These are phyloP conservation scores for Glossophaga mutica DNA, from an alignment of 2,797 vertebrate genomes.

Conservation along the genomic window DNA sequence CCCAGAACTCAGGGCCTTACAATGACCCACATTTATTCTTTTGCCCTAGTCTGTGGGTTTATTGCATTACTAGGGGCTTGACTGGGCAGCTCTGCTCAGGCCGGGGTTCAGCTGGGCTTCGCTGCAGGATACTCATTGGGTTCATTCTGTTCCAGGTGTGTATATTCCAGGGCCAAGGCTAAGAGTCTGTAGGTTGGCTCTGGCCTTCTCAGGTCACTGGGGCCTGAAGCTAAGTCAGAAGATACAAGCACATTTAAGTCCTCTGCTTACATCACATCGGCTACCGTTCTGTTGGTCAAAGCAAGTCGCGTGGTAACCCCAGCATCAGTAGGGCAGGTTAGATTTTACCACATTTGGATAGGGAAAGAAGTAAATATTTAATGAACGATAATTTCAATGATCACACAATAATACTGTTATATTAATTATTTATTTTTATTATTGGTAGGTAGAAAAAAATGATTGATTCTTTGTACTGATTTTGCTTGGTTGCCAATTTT, in stretches of 20 bases:
- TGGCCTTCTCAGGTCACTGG: not conserved
- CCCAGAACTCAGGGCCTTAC: not conserved
- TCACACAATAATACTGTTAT: not conserved
- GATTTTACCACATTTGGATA: not conserved
- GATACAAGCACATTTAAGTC: not conserved
- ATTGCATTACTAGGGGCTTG: not conserved
- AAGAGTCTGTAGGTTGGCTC: not conserved
- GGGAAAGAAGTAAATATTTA: not conserved
- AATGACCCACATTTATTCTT: not conserved
- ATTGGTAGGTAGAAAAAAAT: not conserved
- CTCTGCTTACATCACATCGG: not conserved
- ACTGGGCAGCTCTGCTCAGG: not conserved
- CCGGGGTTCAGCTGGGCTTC: not conserved
- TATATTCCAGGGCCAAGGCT: not conserved
- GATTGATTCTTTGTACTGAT: not conserved
- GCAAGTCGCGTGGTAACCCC: not conserved
- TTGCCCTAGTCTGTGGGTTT: not conserved
- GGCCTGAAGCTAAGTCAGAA: not conserved
- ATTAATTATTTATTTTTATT: not conserved
- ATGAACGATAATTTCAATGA: not conserved
- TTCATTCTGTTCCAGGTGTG: not conserved
- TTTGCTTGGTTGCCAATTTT: not conserved
- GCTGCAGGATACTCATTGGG: not conserved
- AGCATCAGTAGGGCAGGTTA: fast-evolving
- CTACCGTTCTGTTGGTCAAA: not conserved